Base-by-base conservation (phyloP, 1,140 invertebrate species). In the Platyscapa corneri region DNA sequence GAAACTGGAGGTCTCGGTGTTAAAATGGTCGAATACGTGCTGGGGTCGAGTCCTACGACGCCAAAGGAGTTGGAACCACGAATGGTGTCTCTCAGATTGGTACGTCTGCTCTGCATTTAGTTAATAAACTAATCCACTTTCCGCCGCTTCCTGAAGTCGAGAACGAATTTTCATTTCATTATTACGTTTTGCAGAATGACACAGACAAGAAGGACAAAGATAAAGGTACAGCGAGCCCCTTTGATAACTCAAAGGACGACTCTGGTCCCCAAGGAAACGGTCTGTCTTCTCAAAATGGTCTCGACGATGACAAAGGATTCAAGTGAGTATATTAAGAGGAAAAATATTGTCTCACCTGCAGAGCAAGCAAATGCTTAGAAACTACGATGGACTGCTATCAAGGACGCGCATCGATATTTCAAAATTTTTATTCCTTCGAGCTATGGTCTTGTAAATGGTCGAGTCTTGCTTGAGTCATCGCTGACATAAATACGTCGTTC, bases 1-100 rank as follows among this genome's bases (percentile, higher is more conserved):
- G 95, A 96, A 88, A 97, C 96, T 86, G 95, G 96, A 82, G 97
- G 97, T 49, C 95, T 99, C 80, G 98, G 98, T 82, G 97, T 99
- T 80, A 99, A 99, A 94, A 99, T 99, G 98, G 98, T 99, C n/a
- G 98, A 99, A 93, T 99, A 99, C 91, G 98, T 99, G 70, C 94
- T 99, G 86, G 96, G 97, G 82, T 97, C 97, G 82, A 98, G 98
- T 76, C 98, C 98, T 18, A 98, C 97, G 64, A 95, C 95, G 83
- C 94, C 95, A n/a, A 93, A 93, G 86, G 94, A 95, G 86, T 89
- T 96, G 86, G 97, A 97, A 89, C 95, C 95, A 39, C 94, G 96
- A 85, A 96, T 97, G 95, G 94, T 96, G 87, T 95, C 94, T 60
- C 92, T 97, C 79, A 96, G 96, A 93, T 94, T 97, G 91, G 95